Evolutionary conservation across 2,797 vertebrate species (phyloP), one percentile per base, ranked within the genome.

Genomic region (Simalia tracyae): DNA sequence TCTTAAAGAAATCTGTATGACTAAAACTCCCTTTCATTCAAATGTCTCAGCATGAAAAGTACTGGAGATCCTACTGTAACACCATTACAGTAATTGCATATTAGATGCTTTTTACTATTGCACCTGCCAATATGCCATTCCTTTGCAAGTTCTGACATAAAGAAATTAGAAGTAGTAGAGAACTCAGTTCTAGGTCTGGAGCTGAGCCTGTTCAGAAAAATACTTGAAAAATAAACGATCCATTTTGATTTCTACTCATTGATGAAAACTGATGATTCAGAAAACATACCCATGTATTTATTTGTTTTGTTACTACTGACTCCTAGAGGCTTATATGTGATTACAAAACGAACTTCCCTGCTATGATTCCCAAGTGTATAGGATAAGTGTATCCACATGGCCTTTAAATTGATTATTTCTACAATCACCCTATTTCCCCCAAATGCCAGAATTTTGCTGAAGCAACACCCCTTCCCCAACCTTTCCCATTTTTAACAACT

Each of bases 141-240:
- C 87, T 86, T 68, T 92, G 50, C 63, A 92, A 19, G n/a, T n/a
- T 88, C 50, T 89, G 61, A 76, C 76, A 56, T 87, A 36, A 60
- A 81, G 66, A 87, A 88, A 87, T 54, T 5, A 89, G 61, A 86
- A 85, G 5, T 89, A 50, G 7, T 60, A 92, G 85, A 92, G 36
- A 28, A n/a, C 26, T 46, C 31, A 91, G 68, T 24, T 72, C 28
- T 26, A 57, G 28, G 46, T 56, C 26, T 14, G 61, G 9, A 6
- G 31, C 46, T 57, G 59, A 57, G 60, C 31, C 57, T 50, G 26
- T 59, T 66, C 10, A n/a, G 31, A 59, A 66, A 86, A 89, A 66
- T 12, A 14, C 28, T 24, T 12, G 31, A 36, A 36, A 84, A 84
- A 84, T 17, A 86, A 24, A 46, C 3, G 59, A 28, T 60, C 8